phyloP scores from a whole-genome alignment of 2,797 vertebrate species.

The Fundulus diaphanus region DNA sequence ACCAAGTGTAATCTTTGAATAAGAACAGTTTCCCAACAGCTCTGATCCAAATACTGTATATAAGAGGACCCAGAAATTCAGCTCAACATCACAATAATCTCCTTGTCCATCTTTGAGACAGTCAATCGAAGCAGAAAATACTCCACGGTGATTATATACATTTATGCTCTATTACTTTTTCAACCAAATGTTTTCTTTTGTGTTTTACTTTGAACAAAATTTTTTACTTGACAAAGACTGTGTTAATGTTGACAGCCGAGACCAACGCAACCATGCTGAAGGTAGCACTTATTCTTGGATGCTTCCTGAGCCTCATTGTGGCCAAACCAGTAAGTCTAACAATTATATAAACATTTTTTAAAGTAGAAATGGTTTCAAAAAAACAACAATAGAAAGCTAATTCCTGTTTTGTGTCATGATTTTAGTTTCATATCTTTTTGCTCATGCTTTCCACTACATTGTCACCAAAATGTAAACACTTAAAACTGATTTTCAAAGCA shows the following conservation, averaged over 20 bases:
- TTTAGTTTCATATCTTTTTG: not conserved
- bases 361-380: no score
- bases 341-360: not conserved
- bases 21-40: not conserved
- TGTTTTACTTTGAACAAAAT: not conserved
- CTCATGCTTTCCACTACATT: no score
- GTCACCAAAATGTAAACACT: no score
- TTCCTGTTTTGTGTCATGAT: not conserved
- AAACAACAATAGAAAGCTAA: not conserved
- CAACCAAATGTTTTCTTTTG: no score
- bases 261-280: not conserved
- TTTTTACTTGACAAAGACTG: not conserved
- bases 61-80: slow-evolving; percentile 10
- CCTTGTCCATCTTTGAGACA: not conserved
- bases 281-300: slow-evolving; percentile 19
- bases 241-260: not conserved
- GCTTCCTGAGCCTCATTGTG: slow-evolving; percentile 37
- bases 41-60: slow-evolving; percentile 6
- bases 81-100: not conserved
- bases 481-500: no score
- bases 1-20: not conserved
- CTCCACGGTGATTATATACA: not conserved
- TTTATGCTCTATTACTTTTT: not conserved
- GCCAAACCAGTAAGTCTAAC: slow-evolving; percentile 22
- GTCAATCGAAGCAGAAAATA: not conserved